These are phyloP conservation scores for Nomia melanderi DNA, from an alignment of 1,140 invertebrate genomes.

Conservation along the genomic window DNA sequence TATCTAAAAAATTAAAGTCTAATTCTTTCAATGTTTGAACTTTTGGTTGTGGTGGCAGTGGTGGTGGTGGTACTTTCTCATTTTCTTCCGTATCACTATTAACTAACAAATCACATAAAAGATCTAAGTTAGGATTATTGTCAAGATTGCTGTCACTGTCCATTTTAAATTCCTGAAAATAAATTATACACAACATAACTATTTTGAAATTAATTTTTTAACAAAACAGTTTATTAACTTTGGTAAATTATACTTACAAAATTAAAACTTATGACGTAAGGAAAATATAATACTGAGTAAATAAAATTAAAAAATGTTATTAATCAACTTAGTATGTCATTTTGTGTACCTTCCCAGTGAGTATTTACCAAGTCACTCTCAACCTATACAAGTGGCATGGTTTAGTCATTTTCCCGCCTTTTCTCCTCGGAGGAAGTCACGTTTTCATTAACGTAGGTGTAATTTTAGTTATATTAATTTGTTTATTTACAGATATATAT, in stretches of 20 bases:
- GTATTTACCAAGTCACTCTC: no score
- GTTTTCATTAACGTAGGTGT: constrained; percentile 16
- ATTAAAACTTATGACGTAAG: background rate
- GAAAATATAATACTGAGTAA: background rate
- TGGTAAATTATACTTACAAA: background rate
- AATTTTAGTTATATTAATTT: background rate
- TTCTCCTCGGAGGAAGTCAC: background rate
- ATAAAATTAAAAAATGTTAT: background rate
- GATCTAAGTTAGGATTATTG: constrained; percentile 70
- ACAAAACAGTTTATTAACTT: background rate
- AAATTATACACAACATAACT: background rate
- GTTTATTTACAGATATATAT: background rate
- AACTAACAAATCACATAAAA: constrained; percentile 71
- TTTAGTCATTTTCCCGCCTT: constrained; percentile 28
- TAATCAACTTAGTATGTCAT: background rate
- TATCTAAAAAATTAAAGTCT: constrained; percentile 71
- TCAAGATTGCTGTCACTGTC: constrained; percentile 65
- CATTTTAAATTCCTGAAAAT: constrained; percentile 54
- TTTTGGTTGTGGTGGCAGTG: background rate
- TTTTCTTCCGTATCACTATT: constrained; percentile 49
- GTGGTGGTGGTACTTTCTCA: background rate
- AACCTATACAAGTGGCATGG: no score
- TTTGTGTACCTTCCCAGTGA: background rate
- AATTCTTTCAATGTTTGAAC: constrained; percentile 61
- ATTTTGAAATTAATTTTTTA: constrained; percentile 1